Evolutionary conservation across 2,888 invertebrate species (phyloP).

Genomic region (Stenoptilia bipunctidactyla): DNA sequence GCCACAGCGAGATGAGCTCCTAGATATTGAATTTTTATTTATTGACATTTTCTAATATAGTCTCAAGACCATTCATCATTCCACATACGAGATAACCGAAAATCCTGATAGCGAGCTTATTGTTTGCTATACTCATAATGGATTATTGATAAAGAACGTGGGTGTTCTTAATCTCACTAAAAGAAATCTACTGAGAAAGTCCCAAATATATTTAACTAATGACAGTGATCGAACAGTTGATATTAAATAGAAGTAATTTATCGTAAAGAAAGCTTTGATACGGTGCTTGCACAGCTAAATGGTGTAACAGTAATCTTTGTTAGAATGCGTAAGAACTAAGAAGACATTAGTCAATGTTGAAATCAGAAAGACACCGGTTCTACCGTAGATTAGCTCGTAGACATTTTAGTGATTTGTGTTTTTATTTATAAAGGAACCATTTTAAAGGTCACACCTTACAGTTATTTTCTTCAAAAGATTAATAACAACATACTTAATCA

Average conservation of each 20-base stretch:
- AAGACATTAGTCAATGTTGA: constrained; percentile 50
- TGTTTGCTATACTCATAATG: constrained; percentile 65
- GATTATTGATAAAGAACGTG: constrained; percentile 69
- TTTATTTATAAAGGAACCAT: constrained; percentile 28
- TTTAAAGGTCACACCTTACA: constrained; percentile 42
- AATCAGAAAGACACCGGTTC: constrained; percentile 33
- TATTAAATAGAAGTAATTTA: constrained; percentile 59
- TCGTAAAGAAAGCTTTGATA: constrained; percentile 48
- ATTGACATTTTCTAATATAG: constrained; percentile 68
- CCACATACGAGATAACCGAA: constrained; percentile 32
- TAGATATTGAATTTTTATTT: constrained; percentile 64
- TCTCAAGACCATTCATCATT: constrained; percentile 53
- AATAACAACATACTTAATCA: neutral
- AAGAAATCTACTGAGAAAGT: constrained; percentile 42
- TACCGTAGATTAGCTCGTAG: constrained; percentile 36
- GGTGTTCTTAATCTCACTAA: constrained; percentile 59
- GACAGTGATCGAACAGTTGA: constrained; percentile 47
- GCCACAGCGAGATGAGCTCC: constrained; percentile 32
- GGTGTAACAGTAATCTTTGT: constrained; percentile 45
- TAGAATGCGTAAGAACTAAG: constrained; percentile 38
- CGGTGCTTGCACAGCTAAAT: constrained; percentile 42
- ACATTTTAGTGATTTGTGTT: constrained; percentile 34
- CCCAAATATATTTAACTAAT: constrained; percentile 44
- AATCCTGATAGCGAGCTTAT: constrained; percentile 56
- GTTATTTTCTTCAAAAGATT: constrained; percentile 19